Evolutionary conservation across 2,888 invertebrate species (phyloP).

Genomic region (Ormia ochracea): DNA sequence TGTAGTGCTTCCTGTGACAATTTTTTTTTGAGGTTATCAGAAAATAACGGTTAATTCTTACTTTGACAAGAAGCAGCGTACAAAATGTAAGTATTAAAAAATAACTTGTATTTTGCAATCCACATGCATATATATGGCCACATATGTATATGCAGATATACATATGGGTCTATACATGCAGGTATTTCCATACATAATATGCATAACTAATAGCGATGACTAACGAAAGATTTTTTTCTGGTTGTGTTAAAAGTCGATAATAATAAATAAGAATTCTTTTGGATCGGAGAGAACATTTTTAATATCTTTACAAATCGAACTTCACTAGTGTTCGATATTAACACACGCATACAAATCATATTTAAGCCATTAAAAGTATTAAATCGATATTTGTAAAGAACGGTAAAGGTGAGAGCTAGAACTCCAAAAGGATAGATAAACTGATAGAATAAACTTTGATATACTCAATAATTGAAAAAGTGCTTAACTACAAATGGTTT

Average conservation of each 20-base stretch:
- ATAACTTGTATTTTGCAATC: background rate
- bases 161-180: background rate
- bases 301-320: background rate
- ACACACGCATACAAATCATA: too few relatives aligned
- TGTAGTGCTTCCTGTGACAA: conserved; percentile 58
- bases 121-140: background rate
- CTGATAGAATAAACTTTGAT: too few relatives aligned
- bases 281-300: background rate
- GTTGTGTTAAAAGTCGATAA: conserved; percentile 10
- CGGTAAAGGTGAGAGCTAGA: too few relatives aligned
- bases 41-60: conserved; percentile 54
- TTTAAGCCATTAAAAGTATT: too few relatives aligned
- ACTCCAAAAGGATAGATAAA: too few relatives aligned
- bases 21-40: conserved; percentile 48
- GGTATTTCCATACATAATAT: background rate
- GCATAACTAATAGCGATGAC: background rate
- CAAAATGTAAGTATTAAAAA: conserved; percentile 53
- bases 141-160: background rate
- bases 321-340: too few relatives aligned
- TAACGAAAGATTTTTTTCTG: background rate
- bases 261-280: background rate
- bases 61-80: conserved; percentile 48
- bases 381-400: background rate
- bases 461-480: too few relatives aligned
- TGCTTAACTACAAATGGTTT: too few relatives aligned